phyloP scores from a whole-genome alignment of 2,797 vertebrate species.

The Nannoperca obscura region DNA sequence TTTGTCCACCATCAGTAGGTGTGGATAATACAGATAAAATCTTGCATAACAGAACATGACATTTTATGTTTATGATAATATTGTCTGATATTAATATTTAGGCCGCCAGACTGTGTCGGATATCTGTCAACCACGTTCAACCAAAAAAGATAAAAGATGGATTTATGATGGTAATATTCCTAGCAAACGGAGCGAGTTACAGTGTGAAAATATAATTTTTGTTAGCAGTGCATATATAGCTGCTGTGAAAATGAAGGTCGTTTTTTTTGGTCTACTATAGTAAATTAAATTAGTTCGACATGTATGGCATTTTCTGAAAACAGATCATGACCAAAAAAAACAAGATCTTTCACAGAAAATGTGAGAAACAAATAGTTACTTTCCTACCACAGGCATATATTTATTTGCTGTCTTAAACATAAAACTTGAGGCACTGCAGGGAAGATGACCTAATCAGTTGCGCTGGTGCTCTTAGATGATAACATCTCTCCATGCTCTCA shows the following conservation, averaged over 20 bases:
- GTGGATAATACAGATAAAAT: not conserved
- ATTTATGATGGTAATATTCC: not conserved
- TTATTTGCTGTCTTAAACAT: conserved; percentile 38
- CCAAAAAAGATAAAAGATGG: not conserved
- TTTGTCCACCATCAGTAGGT: not conserved
- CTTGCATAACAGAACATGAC: not conserved
- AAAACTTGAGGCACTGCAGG: conserved; percentile 48
- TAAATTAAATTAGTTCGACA: not conserved
- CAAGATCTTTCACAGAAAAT: not conserved
- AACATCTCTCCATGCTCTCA: conserved; percentile 70
- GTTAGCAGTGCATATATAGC: not conserved
- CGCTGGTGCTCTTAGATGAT: conserved; percentile 71
- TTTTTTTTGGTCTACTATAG: not conserved
- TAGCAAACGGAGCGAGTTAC: too few relatives aligned
- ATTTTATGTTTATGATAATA: not conserved
- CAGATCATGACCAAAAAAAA: not conserved
- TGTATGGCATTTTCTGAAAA: not conserved
- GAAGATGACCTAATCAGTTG: conserved; percentile 25
- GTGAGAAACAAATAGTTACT: conserved; percentile 18
- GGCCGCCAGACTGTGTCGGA: not conserved
- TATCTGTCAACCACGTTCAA: not conserved
- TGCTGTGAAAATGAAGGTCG: not conserved
- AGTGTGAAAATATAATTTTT: not conserved
- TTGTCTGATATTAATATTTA: not conserved
- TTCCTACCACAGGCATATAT: not conserved